Percentiles rank a stretch among this genome's conserved stretches.
phyloP scores from a whole-genome alignment of 2,113 vertebrate species.

The Strix uralensis region DNA sequence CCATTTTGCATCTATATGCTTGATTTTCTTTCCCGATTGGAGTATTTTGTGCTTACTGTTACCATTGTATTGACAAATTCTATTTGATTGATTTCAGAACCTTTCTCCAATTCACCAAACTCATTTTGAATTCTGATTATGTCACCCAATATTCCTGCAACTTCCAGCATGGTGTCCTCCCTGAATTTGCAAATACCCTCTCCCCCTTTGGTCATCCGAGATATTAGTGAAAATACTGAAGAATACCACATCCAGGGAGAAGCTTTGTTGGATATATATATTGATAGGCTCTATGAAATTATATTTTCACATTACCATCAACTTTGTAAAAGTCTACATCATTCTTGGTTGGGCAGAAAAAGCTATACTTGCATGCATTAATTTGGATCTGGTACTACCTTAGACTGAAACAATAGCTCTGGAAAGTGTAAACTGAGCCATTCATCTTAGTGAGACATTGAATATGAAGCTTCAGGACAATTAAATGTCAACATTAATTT shows the following conservation, averaged over 20 bases:
- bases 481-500: background rate
- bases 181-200: background rate
- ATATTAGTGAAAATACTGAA: background rate
- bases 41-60: background rate
- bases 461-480: slow-evolving; percentile 9
- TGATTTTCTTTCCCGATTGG: background rate
- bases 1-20: background rate
- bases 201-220: background rate
- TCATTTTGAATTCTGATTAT: background rate
- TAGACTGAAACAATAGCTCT: background rate
- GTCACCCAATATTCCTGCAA: background rate
- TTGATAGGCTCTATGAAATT: background rate
- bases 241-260: background rate
- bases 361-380: background rate
- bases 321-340: background rate
- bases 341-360: background rate
- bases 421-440: background rate
- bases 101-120: background rate
- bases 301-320: background rate
- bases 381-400: background rate
- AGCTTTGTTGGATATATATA: background rate
- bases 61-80: background rate
- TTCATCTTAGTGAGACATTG: background rate
- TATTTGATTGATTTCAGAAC: background rate
- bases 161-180: background rate